Evolutionary conservation across 1,140 invertebrate genomes (phyloP), one percentile per base, ranked within the genome.

Genomic region (Dendroctonus valens): DNA sequence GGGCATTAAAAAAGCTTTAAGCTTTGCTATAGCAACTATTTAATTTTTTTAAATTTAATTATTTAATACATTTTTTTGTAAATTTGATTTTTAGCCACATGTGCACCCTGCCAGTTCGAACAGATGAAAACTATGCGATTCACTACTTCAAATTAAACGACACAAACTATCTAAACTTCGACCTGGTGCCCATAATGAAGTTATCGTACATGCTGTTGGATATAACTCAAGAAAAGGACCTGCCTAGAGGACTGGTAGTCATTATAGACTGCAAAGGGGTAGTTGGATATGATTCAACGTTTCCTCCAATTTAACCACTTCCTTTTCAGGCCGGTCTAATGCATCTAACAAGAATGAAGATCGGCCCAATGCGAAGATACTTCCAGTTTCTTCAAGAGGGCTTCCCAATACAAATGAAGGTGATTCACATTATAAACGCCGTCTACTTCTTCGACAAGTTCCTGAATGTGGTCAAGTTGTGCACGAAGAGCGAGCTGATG

Each of bases 401-500:
- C n/a, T 76, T 87, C 74, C 87, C 87, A 5, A 76, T 86, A 0
- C 79, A 85, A 50, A 81, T 89, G 73, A 83, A 83, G 70, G 80
- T 74, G 1, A 85, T 89, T 11, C 84, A 89, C 70, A 80, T 89
- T 0, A 72, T 89, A 41, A 89, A 89, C 75, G 82, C 83, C 0
- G 82, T 83, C 11, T 85, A 84, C 51, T 83, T 88, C 26, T 79
- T 87, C 42, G 84, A 88, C 72, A 88, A 86, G 75, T 69, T 87
- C 44, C 70, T 89, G 55, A 69, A 82, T 14, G 75, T 89, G 9
- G 76, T 87, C 15, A 85, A 79, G 65, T 85, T 86, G 0, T 87
- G 88, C 70, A 84, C 89, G 81, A 86, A 86, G 51, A 82, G 79
- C 54, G 86, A 88, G 72, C 77, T 89, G 50, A 81, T 83, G 57